phyloP scores from a whole-genome alignment of 2,888 invertebrate genomes.

The Andrena trimmerana region DNA sequence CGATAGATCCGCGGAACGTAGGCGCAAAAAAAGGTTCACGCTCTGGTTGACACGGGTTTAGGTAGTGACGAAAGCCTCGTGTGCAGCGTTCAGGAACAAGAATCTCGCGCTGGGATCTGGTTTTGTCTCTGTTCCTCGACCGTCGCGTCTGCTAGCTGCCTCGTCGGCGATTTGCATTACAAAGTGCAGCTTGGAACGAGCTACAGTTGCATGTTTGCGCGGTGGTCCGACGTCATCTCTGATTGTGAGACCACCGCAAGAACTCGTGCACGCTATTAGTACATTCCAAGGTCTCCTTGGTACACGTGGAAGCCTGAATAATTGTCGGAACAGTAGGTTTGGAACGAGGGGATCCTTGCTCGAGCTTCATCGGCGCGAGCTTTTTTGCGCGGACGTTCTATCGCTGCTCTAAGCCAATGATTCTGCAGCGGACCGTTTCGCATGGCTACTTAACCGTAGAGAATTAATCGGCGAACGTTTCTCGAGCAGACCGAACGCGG shows the following conservation, averaged over 20 bases:
- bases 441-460: conserved; percentile 42
- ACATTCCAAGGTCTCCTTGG: neutral
- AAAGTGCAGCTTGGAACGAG: conserved; percentile 8
- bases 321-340: neutral
- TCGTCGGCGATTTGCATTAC: conserved; percentile 27
- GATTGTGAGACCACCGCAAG: no score
- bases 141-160: no score
- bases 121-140: conserved; percentile 20
- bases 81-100: conserved; percentile 66
- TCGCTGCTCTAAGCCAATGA: neutral
- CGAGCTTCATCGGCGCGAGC: neutral
- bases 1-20: neutral
- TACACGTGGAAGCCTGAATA: neutral
- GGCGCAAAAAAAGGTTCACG: conserved; percentile 50
- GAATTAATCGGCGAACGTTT: conserved; percentile 33
- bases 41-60: conserved; percentile 71
- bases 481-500: conserved; percentile 73
- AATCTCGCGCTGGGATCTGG: conserved; percentile 7
- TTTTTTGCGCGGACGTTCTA: neutral
- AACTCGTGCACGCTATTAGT: no score
- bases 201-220: neutral
- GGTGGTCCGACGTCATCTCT: neutral
- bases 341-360: neutral
- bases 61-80: conserved; percentile 57
- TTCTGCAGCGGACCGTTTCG: conserved; percentile 27